These are phyloP conservation scores for Platycnemis pennipes DNA, from an alignment of 2,888 invertebrate species.

Conservation along the genomic window DNA sequence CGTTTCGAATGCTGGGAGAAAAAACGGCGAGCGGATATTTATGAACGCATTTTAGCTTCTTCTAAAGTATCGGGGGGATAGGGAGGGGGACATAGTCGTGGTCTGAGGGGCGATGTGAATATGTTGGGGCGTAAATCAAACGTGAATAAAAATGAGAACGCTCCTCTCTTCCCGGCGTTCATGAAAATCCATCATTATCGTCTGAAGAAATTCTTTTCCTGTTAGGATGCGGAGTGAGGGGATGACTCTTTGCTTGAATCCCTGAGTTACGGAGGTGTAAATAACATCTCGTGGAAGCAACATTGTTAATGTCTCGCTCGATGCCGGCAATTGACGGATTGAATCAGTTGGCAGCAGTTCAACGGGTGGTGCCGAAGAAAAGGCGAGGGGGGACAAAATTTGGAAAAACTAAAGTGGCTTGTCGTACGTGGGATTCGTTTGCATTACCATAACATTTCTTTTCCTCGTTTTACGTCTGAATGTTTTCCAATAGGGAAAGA, in stretches of 20 bases:
- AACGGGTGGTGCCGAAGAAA: too few species aligned
- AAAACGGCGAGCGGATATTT: not conserved
- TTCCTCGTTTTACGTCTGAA: too few species aligned
- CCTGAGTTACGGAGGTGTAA: not conserved
- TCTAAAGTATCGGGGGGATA: not conserved
- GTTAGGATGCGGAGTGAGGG: not conserved
- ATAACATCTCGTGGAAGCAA: not conserved
- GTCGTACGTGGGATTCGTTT: too few species aligned
- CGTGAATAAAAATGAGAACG: constrained; percentile 25
- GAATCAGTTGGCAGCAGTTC: not conserved
- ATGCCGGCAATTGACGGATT: not conserved
- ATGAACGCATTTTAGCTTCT: constrained; percentile 39
- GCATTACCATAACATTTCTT: too few species aligned
- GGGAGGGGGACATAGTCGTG: not conserved
- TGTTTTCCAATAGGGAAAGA: too few species aligned
- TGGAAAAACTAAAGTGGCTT: too few species aligned
- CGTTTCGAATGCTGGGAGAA: constrained; percentile 37
- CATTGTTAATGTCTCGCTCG: not conserved
- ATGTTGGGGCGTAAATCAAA: constrained; percentile 48
- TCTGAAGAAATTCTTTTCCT: not conserved
- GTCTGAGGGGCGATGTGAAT: not conserved
- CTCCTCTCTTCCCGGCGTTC: not conserved
- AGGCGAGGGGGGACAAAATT: too few species aligned
- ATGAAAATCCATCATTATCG: constrained; percentile 50
- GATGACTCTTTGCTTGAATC: not conserved